phyloP scores from a whole-genome alignment of 2,888 invertebrate genomes.

The Athalia rosae region DNA sequence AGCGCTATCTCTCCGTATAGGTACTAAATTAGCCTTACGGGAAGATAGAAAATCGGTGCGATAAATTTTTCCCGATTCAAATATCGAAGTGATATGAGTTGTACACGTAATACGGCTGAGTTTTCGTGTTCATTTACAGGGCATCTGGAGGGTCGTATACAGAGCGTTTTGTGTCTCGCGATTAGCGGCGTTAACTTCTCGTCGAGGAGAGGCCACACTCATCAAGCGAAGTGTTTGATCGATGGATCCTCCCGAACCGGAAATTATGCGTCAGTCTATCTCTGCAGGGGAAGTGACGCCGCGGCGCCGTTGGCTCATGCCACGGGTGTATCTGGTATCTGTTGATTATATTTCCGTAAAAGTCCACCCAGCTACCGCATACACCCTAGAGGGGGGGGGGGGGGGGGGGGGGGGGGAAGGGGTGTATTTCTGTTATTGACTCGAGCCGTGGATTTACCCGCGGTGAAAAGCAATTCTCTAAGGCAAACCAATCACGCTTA shows the following conservation, averaged over 20 bases:
- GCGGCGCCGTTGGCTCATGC: constrained; percentile 66
- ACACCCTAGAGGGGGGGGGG: too few relatives aligned
- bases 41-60: too few relatives aligned
- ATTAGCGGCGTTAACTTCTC: constrained; percentile 34
- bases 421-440: constrained; percentile 43
- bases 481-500: constrained; percentile 29
- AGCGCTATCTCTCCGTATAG: too few relatives aligned
- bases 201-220: constrained; percentile 46
- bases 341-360: constrained; percentile 61
- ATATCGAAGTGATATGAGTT: neutral
- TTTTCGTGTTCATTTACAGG: constrained; percentile 4
- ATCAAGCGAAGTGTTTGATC: constrained; percentile 70
- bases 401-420: neutral
- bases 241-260: constrained; percentile 71
- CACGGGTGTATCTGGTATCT: constrained; percentile 68
- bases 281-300: constrained; percentile 67
- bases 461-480: constrained; percentile 14
- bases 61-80: neutral
- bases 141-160: neutral
- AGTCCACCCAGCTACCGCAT: neutral
- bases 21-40: too few relatives aligned
- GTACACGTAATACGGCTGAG: neutral
- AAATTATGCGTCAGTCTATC: constrained; percentile 74
- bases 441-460: constrained; percentile 27
- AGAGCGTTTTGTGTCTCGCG: constrained; percentile 17